Conservation (phyloP, 2,113 vertebrate genomes). For the Peromyscus leucopus region DNA sequence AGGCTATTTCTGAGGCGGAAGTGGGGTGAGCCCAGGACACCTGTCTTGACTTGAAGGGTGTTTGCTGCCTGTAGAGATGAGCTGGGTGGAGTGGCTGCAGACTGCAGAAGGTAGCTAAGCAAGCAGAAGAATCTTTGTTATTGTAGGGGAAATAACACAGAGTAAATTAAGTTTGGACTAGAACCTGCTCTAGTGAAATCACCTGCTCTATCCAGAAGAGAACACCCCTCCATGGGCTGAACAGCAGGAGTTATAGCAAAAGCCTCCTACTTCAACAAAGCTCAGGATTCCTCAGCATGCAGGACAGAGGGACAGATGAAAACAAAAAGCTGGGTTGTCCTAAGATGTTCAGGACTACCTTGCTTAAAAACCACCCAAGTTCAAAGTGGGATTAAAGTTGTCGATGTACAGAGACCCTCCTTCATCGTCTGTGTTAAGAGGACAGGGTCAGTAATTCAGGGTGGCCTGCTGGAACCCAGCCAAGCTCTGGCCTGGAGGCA, state of each 20-base stretch:
- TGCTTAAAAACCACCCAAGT: neutral
- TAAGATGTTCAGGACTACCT: neutral
- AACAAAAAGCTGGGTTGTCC: neutral
- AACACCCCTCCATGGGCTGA: neutral
- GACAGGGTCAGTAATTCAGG: neutral
- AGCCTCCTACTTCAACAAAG: neutral
- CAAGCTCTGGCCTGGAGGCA: neutral
- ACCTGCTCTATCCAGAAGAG: neutral
- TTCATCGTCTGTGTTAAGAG: neutral
- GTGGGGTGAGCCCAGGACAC: constrained; percentile 20
- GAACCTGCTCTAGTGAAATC: neutral
- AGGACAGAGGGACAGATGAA: neutral
- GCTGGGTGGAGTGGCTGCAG: neutral
- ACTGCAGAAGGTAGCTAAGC: neutral
- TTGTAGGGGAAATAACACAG: neutral
- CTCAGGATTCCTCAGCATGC: neutral
- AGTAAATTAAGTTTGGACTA: constrained; percentile 5
- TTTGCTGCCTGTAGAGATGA: neutral
- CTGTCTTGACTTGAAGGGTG: neutral
- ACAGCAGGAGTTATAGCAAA: neutral
- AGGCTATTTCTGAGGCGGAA: constrained; percentile 50
- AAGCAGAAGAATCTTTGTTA: neutral
- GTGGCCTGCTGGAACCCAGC: neutral
- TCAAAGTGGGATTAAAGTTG: neutral
- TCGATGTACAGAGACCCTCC: neutral